These are phyloP conservation scores for Propithecus deckenii DNA, from an alignment of 2,797 vertebrate species.

Conservation along the genomic window DNA sequence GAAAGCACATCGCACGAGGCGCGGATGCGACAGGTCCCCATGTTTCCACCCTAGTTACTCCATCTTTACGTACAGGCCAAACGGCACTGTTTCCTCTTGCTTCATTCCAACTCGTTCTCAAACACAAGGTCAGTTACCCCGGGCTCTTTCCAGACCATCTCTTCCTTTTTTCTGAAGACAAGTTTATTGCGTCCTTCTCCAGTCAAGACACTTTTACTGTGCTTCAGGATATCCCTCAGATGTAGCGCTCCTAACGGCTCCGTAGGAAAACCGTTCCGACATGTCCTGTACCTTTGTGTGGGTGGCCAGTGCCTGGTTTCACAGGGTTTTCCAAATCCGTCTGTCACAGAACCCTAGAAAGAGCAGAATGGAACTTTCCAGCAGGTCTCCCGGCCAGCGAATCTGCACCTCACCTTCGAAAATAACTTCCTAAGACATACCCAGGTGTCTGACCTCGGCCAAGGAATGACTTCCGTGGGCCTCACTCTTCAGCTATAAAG, in stretches of 20 bases:
- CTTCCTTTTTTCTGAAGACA: background rate
- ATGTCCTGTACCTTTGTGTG: background rate
- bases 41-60: slow-evolving; percentile 52
- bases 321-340: background rate
- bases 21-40: slow-evolving; percentile 3
- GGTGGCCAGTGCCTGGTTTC: background rate
- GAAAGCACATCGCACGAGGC: slow-evolving; percentile 57
- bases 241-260: background rate
- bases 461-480: background rate
- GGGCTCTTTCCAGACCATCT: background rate
- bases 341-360: background rate
- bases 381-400: background rate
- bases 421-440: background rate
- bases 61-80: background rate
- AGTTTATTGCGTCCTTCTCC: background rate
- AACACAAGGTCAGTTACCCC: background rate
- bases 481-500: background rate
- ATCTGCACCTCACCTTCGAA: background rate
- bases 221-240: background rate
- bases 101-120: background rate
- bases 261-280: background rate
- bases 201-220: background rate
- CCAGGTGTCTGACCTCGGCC: background rate
- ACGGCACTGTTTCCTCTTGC: slow-evolving; percentile 22
- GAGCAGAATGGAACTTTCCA: background rate